Percentiles rank a stretch among this genome's conserved stretches.
Conservation (phyloP, 2,113 vertebrate species). For the Rhea americana region DNA sequence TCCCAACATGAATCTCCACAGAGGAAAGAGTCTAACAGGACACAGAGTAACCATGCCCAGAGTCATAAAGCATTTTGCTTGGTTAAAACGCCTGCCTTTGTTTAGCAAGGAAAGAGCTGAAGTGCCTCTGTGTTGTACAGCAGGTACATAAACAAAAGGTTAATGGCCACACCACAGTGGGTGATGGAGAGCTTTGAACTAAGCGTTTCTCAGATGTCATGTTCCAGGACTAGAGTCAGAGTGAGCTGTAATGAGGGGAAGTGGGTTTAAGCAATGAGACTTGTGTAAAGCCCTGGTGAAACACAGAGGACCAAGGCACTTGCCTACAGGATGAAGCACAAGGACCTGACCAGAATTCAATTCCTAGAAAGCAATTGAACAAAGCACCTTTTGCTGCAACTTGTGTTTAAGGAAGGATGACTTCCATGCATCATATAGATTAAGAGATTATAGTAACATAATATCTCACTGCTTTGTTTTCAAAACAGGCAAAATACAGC, state of each 20-base stretch:
- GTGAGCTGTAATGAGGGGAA: background rate
- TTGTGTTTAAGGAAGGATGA: background rate
- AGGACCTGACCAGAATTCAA: background rate
- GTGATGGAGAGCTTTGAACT: background rate
- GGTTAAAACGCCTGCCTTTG: background rate
- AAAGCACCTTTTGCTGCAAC: background rate
- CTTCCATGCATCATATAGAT: background rate
- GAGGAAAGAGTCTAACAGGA: background rate
- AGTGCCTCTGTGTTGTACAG: background rate
- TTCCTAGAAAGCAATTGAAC: background rate
- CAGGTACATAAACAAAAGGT: background rate
- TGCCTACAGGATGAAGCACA: background rate
- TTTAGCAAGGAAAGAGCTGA: background rate
- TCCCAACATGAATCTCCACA: slow-evolving; percentile 1
- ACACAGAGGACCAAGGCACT: background rate
- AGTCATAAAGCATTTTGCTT: background rate
- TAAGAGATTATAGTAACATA: background rate
- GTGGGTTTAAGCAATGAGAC: background rate
- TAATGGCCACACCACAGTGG: background rate
- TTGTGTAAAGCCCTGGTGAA: background rate
- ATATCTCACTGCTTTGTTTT: background rate
- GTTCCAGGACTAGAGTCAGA: background rate
- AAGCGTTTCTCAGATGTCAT: background rate
- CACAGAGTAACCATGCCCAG: background rate
- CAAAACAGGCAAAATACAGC: background rate